Evolutionary conservation across 2,113 vertebrate species (phyloP).

Genomic region (Semicossyphus pulcher): DNA sequence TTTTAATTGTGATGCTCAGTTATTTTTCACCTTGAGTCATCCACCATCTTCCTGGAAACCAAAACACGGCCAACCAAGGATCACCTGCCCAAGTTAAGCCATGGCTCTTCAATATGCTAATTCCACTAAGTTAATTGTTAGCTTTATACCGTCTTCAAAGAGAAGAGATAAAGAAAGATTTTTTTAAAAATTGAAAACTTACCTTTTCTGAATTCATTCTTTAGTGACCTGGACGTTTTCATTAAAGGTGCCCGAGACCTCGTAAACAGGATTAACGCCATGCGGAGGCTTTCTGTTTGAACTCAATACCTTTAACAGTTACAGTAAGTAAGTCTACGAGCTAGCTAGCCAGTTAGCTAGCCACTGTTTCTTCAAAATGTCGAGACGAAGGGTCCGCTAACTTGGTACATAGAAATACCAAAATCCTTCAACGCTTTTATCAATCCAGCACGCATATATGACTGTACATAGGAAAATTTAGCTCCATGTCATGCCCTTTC

Average conservation of each 20-base stretch:
- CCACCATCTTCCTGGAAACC: constrained; percentile 2
- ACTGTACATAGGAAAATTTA: background rate
- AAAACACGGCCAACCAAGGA: background rate
- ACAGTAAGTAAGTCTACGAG: constrained; percentile 12
- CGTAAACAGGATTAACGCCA: constrained; percentile 86
- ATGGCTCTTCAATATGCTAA: constrained; percentile 13
- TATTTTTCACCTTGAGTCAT: constrained; percentile 8
- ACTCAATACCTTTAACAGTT: constrained; percentile 9
- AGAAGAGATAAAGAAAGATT: no score
- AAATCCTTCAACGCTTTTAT: background rate
- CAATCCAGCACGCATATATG: constrained; percentile 1
- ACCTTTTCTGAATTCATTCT: constrained; percentile 80
- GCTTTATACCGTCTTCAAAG: background rate
- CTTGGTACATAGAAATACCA: background rate
- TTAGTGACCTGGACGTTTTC: constrained; percentile 81
- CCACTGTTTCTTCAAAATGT: constrained; percentile 3
- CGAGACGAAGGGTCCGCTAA: background rate
- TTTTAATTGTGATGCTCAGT: background rate
- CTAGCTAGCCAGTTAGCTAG: constrained; percentile 32
- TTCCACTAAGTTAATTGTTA: background rate
- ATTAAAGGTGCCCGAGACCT: constrained; percentile 79
- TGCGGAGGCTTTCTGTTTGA: constrained; percentile 54
- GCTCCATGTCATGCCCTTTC: constrained; percentile 67
- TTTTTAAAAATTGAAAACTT: constrained; percentile 34
- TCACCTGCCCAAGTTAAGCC: background rate